phyloP scores from a whole-genome alignment of 2,888 invertebrate genomes.

The Labia minor region DNA sequence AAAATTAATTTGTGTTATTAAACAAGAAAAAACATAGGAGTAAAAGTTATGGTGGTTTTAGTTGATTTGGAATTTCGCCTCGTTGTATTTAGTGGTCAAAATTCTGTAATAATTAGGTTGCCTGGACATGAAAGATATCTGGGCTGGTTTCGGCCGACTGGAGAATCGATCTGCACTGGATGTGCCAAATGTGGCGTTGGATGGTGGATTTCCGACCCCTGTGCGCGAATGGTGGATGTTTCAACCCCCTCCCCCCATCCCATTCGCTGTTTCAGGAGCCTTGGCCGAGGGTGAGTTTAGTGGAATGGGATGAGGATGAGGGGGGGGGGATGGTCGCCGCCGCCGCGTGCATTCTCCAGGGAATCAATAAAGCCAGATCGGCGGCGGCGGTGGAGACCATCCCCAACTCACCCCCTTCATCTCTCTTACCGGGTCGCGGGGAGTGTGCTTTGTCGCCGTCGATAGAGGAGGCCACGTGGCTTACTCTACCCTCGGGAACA shows the following conservation, averaged over 20 bases:
- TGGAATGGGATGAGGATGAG: neutral
- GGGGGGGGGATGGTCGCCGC: neutral
- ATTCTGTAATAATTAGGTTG: too few relatives aligned
- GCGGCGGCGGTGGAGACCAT: neutral
- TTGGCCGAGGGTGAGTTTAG: neutral
- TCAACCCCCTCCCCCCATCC: neutral
- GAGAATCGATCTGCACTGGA: neutral
- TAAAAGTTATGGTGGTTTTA: too few relatives aligned
- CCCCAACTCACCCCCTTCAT: conserved; percentile 5
- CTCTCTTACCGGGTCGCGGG: neutral
- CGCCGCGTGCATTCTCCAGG: conserved; percentile 13
- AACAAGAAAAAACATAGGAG: too few relatives aligned
- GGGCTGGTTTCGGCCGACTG: too few relatives aligned
- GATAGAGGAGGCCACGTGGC: too few relatives aligned
- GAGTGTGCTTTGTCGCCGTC: too few relatives aligned
- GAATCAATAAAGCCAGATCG: conserved; percentile 13
- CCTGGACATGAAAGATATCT: too few relatives aligned
- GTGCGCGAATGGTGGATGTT: neutral
- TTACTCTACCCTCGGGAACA: too few relatives aligned
- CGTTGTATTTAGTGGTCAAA: too few relatives aligned
- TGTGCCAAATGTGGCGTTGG: conserved; percentile 2
- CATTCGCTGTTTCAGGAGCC: neutral
- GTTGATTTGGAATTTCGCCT: too few relatives aligned
- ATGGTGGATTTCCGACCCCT: conserved; percentile 3
- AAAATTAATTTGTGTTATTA: too few relatives aligned